phyloP scores from a whole-genome alignment of 2,797 vertebrate genomes.

The Ptychadena robeensis region DNA sequence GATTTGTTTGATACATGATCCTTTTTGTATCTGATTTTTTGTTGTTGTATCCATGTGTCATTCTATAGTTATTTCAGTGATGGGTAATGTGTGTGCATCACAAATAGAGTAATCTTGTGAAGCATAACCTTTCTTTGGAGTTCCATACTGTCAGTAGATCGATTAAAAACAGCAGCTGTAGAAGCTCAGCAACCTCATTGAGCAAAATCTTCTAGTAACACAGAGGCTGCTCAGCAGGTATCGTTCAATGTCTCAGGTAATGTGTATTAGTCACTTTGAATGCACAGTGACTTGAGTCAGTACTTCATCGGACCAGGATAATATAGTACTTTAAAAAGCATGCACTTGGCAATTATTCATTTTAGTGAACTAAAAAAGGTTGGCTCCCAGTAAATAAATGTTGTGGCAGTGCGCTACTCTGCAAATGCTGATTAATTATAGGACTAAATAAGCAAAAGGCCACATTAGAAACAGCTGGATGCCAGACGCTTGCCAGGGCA shows the following conservation, averaged over 20 bases:
- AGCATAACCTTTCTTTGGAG: background rate
- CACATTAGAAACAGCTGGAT: no score
- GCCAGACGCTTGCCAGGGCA: no score
- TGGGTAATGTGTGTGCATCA: background rate
- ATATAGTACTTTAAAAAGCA: background rate
- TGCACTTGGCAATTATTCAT: background rate
- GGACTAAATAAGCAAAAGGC: no score
- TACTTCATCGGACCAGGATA: background rate
- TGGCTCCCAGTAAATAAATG: no score
- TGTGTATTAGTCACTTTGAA: background rate
- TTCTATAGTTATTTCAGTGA: background rate
- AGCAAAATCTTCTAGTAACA: background rate
- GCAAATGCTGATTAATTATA: no score
- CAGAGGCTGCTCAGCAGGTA: background rate
- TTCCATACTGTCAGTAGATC: background rate
- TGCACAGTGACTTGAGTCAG: background rate
- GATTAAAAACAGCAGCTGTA: constrained; percentile 1
- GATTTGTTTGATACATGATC: no score
- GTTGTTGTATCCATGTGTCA: background rate
- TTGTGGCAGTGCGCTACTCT: no score
- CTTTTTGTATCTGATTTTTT: no score
- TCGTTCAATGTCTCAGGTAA: background rate
- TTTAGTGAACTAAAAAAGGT: background rate
- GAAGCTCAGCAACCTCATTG: background rate
- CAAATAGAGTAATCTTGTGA: background rate